Evolutionary conservation across 2,888 invertebrate species (phyloP), one percentile per base, ranked within the genome.

Genomic region (Lamproptera curius): DNA sequence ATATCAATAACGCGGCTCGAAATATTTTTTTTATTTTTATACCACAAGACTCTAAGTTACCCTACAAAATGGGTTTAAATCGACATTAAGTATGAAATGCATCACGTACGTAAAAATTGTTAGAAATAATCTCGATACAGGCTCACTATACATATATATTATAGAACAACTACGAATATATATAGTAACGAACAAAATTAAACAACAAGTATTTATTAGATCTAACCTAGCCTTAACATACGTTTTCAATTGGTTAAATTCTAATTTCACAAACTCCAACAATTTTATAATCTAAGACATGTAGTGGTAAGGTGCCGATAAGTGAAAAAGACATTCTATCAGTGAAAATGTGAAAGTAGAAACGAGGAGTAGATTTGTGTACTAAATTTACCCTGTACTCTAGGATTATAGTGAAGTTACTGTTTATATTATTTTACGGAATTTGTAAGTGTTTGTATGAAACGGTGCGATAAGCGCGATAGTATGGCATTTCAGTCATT

Each of bases 1-100:
- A 87, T 87, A 87, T 87, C 74, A 79, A 83, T 77, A 79, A 87
- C 87, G 87, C 87, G 87, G 87, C 87, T 87, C 87, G 85, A 86
- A 85, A 82, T 84, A 69, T 83, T 76, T 20, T 76, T 78, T 76
- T 65, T n/a, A n/a, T n/a, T n/a, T 77, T 76, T 75, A 73, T 73
- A 76, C 65, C 75, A 73, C 70, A 51, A 59, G 57, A 60, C 75
- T 76, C 86, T 87, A 87, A 76, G 61, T 71, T 82, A 81, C 75
- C 76, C 83, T 85, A 85, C 70, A 72, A 71, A 71, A 83, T 82
- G 85, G 78, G 70, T 78, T 69, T 73, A 79, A 74, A 78, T 77
- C 44, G 77, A 79, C 65, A 70, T 75, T 69, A 74, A 56, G 70
- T 42, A 49, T 48, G 57, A 56, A 42, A 67, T 63, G 62, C 61